Evolutionary conservation across 35 echinoderm and acorn worm species (phyloP), one percentile per base, ranked within the genome.

Genomic region (Chiridota heheva): DNA sequence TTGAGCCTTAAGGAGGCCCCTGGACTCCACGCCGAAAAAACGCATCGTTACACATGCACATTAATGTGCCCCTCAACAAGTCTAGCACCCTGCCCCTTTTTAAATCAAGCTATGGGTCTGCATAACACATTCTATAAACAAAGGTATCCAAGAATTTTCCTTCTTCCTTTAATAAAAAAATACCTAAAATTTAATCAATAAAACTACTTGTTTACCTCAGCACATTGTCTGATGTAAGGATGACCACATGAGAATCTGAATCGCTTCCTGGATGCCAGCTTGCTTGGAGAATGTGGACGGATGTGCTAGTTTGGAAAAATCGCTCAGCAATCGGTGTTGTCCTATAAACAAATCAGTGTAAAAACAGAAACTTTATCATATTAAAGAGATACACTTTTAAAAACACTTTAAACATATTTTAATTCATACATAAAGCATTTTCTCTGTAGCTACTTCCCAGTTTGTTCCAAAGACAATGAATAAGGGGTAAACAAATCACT

Each of bases 201-300:
- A n/a, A n/a, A n/a, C n/a, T n/a, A n/a, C n/a, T n/a, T n/a, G n/a
- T n/a, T n/a, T n/a, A 97, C 94, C 94, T 91, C 33, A 97, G 44
- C 13, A 67, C 59, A 53, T 97, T 97, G 64, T 97, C 94, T 41
- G 94, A 88, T 35, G 94, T 97, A 16, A 97, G 80, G 13, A 97
- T 36, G 7, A 87, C 63, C 20, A 97, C 36, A 84, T 97, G 94
- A 18, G 51, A 78, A 6, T 81, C 92, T 37, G 88, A 81, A 1
- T 84, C 81, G 70, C 89, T 88, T 4, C 89, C 94, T 66, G 94
- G 94, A 44, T 97, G 80, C 94, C 94, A 97, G 24, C 72, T 73
- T 36, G 84, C 89, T 66, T 98, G 81, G 13, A 98, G 85, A 15
- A 98, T 56, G 32, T 82, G 55, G 7, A 91, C 15, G 41, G 95